phyloP scores from a whole-genome alignment of 2,797 vertebrate genomes.

The Sebastes miniatus region DNA sequence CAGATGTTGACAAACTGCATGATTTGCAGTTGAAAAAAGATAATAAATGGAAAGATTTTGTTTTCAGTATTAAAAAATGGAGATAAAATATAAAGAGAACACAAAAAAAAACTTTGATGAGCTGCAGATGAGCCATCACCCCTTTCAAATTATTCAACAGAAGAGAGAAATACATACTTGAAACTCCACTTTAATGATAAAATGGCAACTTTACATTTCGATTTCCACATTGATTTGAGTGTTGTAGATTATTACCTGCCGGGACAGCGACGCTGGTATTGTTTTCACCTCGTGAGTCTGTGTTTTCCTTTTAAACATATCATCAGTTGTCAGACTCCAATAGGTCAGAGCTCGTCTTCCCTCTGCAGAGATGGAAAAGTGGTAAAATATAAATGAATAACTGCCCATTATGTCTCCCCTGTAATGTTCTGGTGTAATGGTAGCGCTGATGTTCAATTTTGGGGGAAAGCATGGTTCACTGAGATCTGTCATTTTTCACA shows the following conservation, averaged over 20 bases:
- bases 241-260: not conserved
- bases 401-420: not conserved
- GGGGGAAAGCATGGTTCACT: not conserved
- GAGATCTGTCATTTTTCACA: not conserved
- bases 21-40: no score
- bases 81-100: not conserved
- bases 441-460: not conserved
- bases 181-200: not conserved
- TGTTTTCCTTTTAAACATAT: not conserved
- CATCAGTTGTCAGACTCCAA: not conserved
- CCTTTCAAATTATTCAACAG: not conserved
- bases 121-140: not conserved
- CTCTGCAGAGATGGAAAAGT: not conserved
- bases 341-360: not conserved
- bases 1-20: no score
- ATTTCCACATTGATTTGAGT: not conserved
- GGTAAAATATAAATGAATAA: constrained; percentile 17
- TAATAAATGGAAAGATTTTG: no score
- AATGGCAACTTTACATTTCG: not conserved
- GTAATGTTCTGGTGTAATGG: not conserved
- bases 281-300: not conserved
- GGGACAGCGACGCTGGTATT: accelerated
- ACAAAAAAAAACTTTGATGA: not conserved
- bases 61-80: no score
- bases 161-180: not conserved